Evolutionary conservation across 2,113 vertebrate species (phyloP).

Genomic region (Bettongia penicillata): DNA sequence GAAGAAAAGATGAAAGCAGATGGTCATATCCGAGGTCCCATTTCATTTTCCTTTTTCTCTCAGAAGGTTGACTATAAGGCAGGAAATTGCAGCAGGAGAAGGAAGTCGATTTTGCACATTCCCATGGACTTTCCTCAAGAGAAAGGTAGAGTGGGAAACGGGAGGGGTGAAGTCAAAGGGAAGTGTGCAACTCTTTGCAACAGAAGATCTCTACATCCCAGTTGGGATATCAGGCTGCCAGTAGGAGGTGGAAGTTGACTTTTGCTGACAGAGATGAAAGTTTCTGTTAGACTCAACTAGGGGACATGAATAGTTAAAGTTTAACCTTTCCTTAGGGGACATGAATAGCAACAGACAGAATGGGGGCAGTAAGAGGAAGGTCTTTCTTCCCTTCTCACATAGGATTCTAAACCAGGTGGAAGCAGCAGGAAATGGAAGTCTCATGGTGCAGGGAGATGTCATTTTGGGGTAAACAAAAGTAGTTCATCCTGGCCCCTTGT

Average conservation of each 20-base stretch:
- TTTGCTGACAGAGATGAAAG: background rate
- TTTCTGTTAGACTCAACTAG: background rate
- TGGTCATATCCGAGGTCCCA: too few relatives aligned
- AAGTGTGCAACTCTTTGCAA: background rate
- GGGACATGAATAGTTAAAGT: background rate
- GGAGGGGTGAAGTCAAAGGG: background rate
- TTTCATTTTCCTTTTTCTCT: background rate
- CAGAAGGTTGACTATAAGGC: background rate
- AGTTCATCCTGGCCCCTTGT: background rate
- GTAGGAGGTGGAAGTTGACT: background rate
- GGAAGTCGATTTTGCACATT: background rate
- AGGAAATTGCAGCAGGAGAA: background rate
- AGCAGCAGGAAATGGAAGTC: background rate
- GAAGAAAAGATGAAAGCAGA: background rate
- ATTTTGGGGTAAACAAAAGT: background rate
- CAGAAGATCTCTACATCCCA: background rate
- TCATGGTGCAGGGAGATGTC: background rate
- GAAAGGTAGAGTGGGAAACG: background rate
- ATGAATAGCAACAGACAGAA: background rate
- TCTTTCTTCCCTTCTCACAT: background rate
- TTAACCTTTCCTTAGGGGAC: background rate
- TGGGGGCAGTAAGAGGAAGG: background rate
- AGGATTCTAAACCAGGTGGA: background rate
- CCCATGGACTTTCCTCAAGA: background rate
- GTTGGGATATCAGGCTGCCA: background rate